A percentile compares a stretch with the other conserved stretches of the same genome.
Conservation (phyloP, 2,888 invertebrate genomes). For the Mayetiola destructor region DNA sequence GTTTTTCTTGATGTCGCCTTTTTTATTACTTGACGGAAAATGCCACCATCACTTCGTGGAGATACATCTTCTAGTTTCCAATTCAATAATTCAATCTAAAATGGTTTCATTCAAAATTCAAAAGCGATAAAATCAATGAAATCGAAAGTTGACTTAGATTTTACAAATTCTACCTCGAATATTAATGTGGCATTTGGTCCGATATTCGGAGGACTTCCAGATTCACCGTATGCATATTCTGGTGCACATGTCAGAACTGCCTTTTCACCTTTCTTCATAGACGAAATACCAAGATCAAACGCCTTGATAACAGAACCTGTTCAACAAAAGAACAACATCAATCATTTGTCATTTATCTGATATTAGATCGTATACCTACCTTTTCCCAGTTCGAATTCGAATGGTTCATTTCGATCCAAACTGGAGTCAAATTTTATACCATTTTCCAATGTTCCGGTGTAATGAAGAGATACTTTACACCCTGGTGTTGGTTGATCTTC, state of each 20-base stretch:
- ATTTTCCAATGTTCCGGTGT: constrained; percentile 71
- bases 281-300: constrained; percentile 87
- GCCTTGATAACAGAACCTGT: constrained; percentile 64
- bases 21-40: constrained; percentile 54
- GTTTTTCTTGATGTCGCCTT: constrained; percentile 53
- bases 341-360: too few relatives aligned
- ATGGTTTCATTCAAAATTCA: too few relatives aligned
- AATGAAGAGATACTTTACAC: constrained; percentile 65
- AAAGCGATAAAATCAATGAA: not conserved
- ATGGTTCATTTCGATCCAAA: constrained; percentile 64
- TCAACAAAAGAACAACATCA: not conserved
- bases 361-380: constrained; percentile 36
- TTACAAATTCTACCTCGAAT: constrained; percentile 54
- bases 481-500: constrained; percentile 56
- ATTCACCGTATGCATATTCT: constrained; percentile 79
- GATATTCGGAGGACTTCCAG: constrained; percentile 74
- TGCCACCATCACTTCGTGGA: constrained; percentile 66
- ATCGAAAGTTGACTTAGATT: not conserved
- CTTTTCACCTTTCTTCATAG: constrained; percentile 84
- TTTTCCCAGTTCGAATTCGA: constrained; percentile 75
- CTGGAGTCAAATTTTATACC: constrained; percentile 91
- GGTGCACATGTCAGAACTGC: constrained; percentile 71
- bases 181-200: constrained; percentile 75
- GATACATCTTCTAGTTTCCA: constrained; percentile 86
- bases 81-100: constrained; percentile 69